Base-by-base conservation (phyloP, 2,888 invertebrate genomes). In the Hipparchia semele region DNA sequence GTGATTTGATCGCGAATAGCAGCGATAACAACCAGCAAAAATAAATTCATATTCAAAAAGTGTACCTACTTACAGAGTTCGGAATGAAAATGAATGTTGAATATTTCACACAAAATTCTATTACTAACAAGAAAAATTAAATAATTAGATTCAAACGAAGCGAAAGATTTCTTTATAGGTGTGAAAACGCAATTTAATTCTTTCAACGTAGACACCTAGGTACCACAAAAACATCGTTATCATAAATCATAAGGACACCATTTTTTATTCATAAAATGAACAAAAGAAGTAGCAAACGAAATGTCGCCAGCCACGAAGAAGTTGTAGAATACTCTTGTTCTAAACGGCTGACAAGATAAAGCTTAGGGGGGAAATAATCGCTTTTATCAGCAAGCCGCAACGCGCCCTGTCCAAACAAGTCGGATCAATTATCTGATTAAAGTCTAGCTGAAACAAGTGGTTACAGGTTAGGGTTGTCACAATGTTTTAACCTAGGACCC, bases 371-470 rank as follows among this genome's bases (percentile, higher is more conserved):
- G 33, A 59, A 8, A 56, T 71, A 69, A 72, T 58, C n/a, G 13
- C 68, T 49, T 75, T 68, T 76, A 78, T 76, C 74, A 77, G 75
- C 67, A 13, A 73, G 59, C 74, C 61, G 68, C 75, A 70, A 72
- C 68, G 70, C 69, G 45, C 64, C 59, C 65, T 77, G 72, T 76
- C 72, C 69, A 74, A 76, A 75, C 75, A 78, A 76, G 72, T 76
- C 72, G 68, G 74, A 76, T 74, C 75, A 78, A 76, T 77, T 76
- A 75, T 65, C 45, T 67, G 78, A 78, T 78, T 77, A 68, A 66
- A 70, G 65, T 66, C 65, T 49, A 74, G 61, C 70, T 70, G 53
- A 61, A 73, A 71, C 68, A 72, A 73, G 70, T 69, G 70, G 59
- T 46, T 10, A 59, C 68, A 70, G 33, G 10, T 54, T 10, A 62